phyloP scores from a whole-genome alignment of 1,140 invertebrate species.

The Atopsyche davidsoni region DNA sequence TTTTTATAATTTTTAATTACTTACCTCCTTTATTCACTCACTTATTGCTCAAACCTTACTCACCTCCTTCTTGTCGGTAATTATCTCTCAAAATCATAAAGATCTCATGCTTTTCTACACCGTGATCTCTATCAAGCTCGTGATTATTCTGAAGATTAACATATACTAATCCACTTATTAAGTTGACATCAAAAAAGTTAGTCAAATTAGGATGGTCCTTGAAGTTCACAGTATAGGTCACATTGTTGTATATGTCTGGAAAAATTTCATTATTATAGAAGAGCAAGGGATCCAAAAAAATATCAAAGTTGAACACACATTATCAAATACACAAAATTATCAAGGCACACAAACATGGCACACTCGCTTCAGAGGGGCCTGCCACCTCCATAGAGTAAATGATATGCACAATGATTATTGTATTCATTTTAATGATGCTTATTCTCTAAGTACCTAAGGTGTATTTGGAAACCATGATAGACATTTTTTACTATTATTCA shows the following conservation, averaged over 20 bases:
- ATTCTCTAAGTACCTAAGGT: too few relatives aligned
- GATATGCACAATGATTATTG: too few relatives aligned
- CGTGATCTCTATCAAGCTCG: slow-evolving; percentile 45
- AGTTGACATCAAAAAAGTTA: slow-evolving; percentile 44
- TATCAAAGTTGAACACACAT: too few relatives aligned
- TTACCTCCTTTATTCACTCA: not conserved
- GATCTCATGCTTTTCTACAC: slow-evolving; percentile 38
- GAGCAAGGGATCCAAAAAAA: too few relatives aligned
- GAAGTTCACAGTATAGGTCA: slow-evolving; percentile 42
- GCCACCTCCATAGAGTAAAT: too few relatives aligned
- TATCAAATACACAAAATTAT: too few relatives aligned
- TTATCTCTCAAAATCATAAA: slow-evolving; percentile 48
- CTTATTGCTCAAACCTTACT: slow-evolving; percentile 12
- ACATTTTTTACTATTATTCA: too few relatives aligned
- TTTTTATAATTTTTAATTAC: not conserved
- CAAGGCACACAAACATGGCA: too few relatives aligned
- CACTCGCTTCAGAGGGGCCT: too few relatives aligned
- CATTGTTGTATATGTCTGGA: slow-evolving; percentile 39
- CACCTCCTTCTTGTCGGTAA: slow-evolving; percentile 44
- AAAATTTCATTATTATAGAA: slow-evolving; percentile 20
- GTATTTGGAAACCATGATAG: too few relatives aligned
- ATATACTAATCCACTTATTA: slow-evolving; percentile 36
- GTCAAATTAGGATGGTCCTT: slow-evolving; percentile 37
- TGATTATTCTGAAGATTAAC: slow-evolving; percentile 41
- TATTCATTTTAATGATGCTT: too few relatives aligned